These are phyloP conservation scores for Lepidothrix coronata DNA, from an alignment of 2,113 vertebrate genomes.

Conservation along the genomic window DNA sequence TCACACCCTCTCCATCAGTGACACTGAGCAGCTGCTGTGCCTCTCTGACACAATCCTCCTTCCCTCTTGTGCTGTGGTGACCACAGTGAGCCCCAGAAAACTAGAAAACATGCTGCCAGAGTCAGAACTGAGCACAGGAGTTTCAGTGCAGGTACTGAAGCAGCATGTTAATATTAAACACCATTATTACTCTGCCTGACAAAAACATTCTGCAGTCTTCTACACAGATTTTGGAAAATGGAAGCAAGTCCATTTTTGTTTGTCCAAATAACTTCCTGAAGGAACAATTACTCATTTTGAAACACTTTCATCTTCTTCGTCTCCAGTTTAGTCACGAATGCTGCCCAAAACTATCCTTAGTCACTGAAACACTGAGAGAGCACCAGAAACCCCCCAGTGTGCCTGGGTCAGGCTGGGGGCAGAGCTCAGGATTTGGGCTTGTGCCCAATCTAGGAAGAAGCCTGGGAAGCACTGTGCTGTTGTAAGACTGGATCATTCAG, in stretches of 20 bases:
- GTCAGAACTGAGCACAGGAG: not conserved
- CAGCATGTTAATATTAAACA: not conserved
- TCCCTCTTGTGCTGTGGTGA: not conserved
- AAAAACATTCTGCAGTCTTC: not conserved
- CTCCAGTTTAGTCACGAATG: not conserved
- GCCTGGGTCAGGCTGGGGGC: not conserved
- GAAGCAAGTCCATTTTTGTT: not conserved
- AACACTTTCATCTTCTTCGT: not conserved
- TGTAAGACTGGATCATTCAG: not conserved
- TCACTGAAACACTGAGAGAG: not conserved
- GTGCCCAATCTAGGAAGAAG: no score
- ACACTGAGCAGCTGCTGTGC: not conserved
- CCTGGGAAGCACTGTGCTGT: fast-evolving
- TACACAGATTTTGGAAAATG: not conserved
- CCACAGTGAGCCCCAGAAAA: not conserved
- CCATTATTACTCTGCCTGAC: not conserved
- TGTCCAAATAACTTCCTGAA: not conserved
- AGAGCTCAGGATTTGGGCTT: not conserved
- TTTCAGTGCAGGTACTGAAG: not conserved
- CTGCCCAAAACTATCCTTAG: not conserved
- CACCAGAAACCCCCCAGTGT: not conserved
- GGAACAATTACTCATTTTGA: not conserved
- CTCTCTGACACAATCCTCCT: not conserved
- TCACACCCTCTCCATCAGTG: fast-evolving
- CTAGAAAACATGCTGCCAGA: not conserved